Evolutionary conservation across 2,113 vertebrate species (phyloP), one percentile per base, ranked within the genome.

Genomic region (Turnix velox): DNA sequence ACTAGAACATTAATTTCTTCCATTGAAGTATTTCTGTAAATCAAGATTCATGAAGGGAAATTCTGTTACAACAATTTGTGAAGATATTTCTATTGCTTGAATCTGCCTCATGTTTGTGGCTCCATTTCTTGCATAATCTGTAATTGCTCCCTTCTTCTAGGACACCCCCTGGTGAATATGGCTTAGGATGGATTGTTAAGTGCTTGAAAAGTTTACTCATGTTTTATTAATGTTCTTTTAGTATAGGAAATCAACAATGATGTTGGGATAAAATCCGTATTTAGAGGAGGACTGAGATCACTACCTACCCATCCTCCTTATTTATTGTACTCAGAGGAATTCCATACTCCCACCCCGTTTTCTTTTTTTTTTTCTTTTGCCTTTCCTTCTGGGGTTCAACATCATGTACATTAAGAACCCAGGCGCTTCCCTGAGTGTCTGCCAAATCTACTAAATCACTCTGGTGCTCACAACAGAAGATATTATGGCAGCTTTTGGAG

Each of bases 401-500:
- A 49, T 45, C 37, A 81, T 57, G 24, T 0, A 1, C 5, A 1
- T 51, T 27, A 28, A 85, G 42, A 58, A 28, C 14, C 11, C 22
- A 52, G 58, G 58, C 46, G 31, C 48, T 80, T 65, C 15, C 76
- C 49, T 78, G 87, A 46, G 51, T 0, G 0, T 20, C 65, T 85
- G 69, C 65, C 74, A 62, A 48, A 46, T 24, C 18, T 66, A 19
- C 43, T 71, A 5, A 85, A 82, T 71, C 27, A 31, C 62, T 63
- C 35, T 72, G n/a, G 18, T 75, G 66, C 78, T 87, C 27, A 14
- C 39, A 55, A 23, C 35, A 78, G 82, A 63, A 62, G 46, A 39
- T 74, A 5, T 9, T 54, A 27, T 63, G 88, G 90, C 84, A 91
- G 69, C 30, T 89, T 85, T 68, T 84, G 90, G 85, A 55, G 78